These are phyloP conservation scores for Druon quercuslanigerum DNA, from an alignment of 1,140 invertebrate species.

Conservation along the genomic window DNA sequence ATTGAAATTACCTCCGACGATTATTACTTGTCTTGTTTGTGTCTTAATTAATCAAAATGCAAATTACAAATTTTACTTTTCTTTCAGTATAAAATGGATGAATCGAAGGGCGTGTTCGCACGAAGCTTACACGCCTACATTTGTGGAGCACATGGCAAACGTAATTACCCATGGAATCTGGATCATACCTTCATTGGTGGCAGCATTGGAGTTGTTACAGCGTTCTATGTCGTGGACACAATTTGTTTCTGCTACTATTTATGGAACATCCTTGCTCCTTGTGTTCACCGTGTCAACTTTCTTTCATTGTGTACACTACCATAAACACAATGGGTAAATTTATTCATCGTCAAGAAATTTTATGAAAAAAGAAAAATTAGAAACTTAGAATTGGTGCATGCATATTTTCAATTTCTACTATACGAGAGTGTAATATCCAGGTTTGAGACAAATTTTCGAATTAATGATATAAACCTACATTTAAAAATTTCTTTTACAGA, in stretches of 20 bases:
- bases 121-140: constrained; percentile 83
- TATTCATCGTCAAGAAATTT: neutral
- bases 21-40: neutral
- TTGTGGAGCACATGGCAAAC: constrained; percentile 93
- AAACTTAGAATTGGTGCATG: neutral
- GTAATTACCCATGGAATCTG: constrained; percentile 93
- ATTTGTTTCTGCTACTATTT: constrained; percentile 87
- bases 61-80: constrained; percentile 18
- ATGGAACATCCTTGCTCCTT: constrained; percentile 89
- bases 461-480: too few species aligned
- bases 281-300: constrained; percentile 93
- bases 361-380: neutral
- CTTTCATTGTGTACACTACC: constrained; percentile 92
- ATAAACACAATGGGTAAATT: constrained; percentile 81
- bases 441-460: too few species aligned
- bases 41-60: neutral
- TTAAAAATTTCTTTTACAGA: too few species aligned
- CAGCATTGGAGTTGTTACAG: constrained; percentile 83
- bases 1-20: neutral
- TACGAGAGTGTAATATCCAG: too few species aligned
- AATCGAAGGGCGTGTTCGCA: constrained; percentile 79
- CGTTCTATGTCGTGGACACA: constrained; percentile 85
- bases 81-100: constrained; percentile 82
- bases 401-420: too few species aligned
- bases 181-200: constrained; percentile 87